phyloP scores from a whole-genome alignment of 1,140 invertebrate species.

The Drosophila truncata region DNA sequence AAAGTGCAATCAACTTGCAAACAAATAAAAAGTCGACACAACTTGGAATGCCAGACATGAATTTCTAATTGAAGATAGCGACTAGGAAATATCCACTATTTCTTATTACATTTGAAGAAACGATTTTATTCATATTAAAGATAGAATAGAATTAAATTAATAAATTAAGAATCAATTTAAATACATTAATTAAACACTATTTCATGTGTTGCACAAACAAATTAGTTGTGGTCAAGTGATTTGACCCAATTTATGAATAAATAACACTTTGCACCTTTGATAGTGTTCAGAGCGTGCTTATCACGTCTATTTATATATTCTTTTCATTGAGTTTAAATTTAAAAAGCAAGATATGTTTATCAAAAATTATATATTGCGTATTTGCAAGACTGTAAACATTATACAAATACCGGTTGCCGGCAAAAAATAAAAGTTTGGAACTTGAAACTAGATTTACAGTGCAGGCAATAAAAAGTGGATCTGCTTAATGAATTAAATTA shows the following conservation, averaged over 20 bases:
- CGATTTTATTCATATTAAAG: not conserved
- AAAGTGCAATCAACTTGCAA: conserved; percentile 74
- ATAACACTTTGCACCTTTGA: conserved; percentile 1
- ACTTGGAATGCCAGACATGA: conserved; percentile 47
- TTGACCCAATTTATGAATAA: conserved; percentile 10
- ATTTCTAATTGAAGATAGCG: not conserved
- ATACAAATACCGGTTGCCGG: conserved; percentile 17
- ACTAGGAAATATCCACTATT: conserved; percentile 1
- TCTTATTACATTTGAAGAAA: not conserved
- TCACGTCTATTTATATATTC: not conserved
- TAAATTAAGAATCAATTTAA: not conserved
- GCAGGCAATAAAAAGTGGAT: conserved; percentile 1
- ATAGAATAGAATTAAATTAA: not conserved
- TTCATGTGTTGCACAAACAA: not conserved
- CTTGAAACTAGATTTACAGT: conserved; percentile 42
- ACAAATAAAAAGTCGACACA: conserved; percentile 61
- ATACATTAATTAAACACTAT: not conserved
- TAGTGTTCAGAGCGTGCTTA: not conserved
- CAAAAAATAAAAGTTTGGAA: conserved; percentile 17
- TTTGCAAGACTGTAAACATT: not conserved
- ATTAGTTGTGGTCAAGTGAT: not conserved
- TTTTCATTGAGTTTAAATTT: not conserved
- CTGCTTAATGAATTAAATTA: no score
- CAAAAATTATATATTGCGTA: conserved; percentile 3
- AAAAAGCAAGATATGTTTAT: not conserved